Evolutionary conservation across 2,797 vertebrate species (phyloP).

Genomic region (Anguilla marmorata): DNA sequence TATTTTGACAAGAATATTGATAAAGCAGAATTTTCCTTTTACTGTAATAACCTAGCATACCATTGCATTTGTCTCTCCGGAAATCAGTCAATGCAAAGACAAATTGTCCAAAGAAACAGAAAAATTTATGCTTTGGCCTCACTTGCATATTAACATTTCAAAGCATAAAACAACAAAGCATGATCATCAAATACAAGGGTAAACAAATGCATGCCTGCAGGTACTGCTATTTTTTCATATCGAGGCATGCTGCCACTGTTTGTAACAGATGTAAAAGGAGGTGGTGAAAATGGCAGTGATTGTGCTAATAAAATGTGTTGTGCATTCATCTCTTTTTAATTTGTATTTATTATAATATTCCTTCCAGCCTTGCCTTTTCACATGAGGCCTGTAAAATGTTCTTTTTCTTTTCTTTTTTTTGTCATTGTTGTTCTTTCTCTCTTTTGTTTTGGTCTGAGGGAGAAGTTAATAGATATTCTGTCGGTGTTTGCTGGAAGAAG

Average conservation of each 20-base stretch:
- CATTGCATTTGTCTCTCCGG: slow-evolving; percentile 5
- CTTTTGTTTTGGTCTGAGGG: slow-evolving; percentile 1
- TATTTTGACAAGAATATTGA: not conserved
- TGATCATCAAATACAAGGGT: not conserved
- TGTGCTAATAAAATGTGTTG: not conserved
- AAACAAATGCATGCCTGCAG: not conserved
- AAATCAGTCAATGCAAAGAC: not conserved
- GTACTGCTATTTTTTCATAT: not conserved
- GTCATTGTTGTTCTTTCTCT: not conserved
- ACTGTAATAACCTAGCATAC: slow-evolving; percentile 23
- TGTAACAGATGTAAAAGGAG: not conserved
- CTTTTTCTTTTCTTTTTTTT: not conserved
- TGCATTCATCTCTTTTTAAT: not conserved
- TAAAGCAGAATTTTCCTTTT: slow-evolving; percentile 7
- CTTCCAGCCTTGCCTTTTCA: not conserved
- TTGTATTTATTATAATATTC: not conserved
- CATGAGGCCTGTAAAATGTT: not conserved
- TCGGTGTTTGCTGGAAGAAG: not conserved
- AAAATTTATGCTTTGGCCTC: not conserved
- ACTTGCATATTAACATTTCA: not conserved
- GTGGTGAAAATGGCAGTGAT: not conserved
- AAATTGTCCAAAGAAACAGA: slow-evolving; percentile 14
- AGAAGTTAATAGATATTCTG: slow-evolving; percentile 18
- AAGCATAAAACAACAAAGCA: slow-evolving; percentile 2
- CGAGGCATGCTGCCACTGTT: not conserved